Evolutionary conservation across 2,888 invertebrate species (phyloP).

Genomic region (Acleris holmiana): DNA sequence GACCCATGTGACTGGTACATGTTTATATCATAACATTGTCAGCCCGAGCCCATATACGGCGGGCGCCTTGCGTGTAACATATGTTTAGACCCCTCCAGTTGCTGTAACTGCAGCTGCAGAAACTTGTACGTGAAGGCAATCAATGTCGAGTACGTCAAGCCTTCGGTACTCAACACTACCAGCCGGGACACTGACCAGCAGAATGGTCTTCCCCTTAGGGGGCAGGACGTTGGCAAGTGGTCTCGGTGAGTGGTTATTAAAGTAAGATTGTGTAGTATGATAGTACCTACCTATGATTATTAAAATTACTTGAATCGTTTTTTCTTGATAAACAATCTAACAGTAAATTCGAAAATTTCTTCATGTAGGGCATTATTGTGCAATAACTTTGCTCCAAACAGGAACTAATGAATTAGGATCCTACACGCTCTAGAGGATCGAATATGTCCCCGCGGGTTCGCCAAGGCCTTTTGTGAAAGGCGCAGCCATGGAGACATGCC

Average conservation of each 20-base stretch:
- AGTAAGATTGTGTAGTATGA: slow-evolving; percentile 18
- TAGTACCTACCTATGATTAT: neutral
- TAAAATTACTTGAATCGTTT: slow-evolving; percentile 6
- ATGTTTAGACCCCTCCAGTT: slow-evolving; percentile 70
- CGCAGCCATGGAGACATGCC: slow-evolving; percentile 39
- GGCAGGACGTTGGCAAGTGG: slow-evolving; percentile 27
- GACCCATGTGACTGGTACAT: slow-evolving; percentile 35
- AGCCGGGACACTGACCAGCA: slow-evolving; percentile 37
- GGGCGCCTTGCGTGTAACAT: slow-evolving; percentile 66
- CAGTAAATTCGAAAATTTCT: slow-evolving; percentile 10
- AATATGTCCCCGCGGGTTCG: slow-evolving; percentile 32
- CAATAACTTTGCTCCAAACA: slow-evolving; percentile 38
- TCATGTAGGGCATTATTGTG: slow-evolving; percentile 32
- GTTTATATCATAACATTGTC: slow-evolving; percentile 34
- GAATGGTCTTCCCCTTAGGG: slow-evolving; percentile 24
- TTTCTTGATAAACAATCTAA: slow-evolving; percentile 18
- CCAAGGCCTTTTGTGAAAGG: slow-evolving; percentile 20
- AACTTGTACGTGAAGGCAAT: slow-evolving; percentile 39
- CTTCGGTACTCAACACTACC: slow-evolving; percentile 27
- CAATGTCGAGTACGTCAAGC: slow-evolving; percentile 22
- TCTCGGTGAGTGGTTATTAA: slow-evolving; percentile 41
- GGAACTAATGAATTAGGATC: slow-evolving; percentile 25
- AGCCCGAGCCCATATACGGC: slow-evolving; percentile 57
- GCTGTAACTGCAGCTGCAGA: slow-evolving; percentile 44
- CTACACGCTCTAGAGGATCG: slow-evolving; percentile 17